Conservation (phyloP, 2,888 invertebrate species). For the Melieria crassipennis region DNA sequence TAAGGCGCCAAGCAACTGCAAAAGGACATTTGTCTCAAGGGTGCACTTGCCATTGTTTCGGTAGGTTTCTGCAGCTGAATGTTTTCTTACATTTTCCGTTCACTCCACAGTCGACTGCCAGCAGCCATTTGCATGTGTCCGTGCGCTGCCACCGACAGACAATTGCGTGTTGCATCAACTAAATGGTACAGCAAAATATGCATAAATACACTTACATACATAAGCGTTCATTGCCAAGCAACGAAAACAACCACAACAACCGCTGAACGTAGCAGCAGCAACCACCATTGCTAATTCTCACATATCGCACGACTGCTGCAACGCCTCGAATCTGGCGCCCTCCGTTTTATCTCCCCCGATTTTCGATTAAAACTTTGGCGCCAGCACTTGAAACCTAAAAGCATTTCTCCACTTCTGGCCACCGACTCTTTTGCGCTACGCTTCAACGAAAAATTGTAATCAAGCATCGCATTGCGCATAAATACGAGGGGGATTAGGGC, state of each 20-base stretch:
- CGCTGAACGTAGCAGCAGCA: not conserved
- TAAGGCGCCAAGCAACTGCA: too few relatives aligned
- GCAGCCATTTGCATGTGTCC: too few relatives aligned
- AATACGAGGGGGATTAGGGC: too few relatives aligned
- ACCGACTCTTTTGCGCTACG: not conserved
- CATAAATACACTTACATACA: too few relatives aligned
- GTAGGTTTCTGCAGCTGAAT: too few relatives aligned
- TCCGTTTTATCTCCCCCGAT: not conserved
- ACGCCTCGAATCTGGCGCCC: not conserved
- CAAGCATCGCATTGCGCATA: slow-evolving; percentile 32
- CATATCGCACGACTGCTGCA: not conserved
- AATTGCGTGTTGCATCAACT: too few relatives aligned
- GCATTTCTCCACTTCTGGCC: slow-evolving; percentile 18
- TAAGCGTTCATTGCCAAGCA: not conserved
- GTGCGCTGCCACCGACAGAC: too few relatives aligned
- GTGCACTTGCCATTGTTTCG: too few relatives aligned
- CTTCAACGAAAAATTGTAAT: slow-evolving; percentile 39
- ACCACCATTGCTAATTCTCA: slow-evolving; percentile 2
- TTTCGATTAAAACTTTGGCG: slow-evolving; percentile 49
- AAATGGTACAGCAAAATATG: too few relatives aligned
- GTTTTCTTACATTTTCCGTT: too few relatives aligned
- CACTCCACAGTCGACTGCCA: too few relatives aligned
- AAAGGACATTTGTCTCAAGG: too few relatives aligned
- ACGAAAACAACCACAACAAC: not conserved
- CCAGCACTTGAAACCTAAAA: slow-evolving; percentile 44